phyloP scores from a whole-genome alignment of 2,113 vertebrate species.

The Oryzias melastigma region DNA sequence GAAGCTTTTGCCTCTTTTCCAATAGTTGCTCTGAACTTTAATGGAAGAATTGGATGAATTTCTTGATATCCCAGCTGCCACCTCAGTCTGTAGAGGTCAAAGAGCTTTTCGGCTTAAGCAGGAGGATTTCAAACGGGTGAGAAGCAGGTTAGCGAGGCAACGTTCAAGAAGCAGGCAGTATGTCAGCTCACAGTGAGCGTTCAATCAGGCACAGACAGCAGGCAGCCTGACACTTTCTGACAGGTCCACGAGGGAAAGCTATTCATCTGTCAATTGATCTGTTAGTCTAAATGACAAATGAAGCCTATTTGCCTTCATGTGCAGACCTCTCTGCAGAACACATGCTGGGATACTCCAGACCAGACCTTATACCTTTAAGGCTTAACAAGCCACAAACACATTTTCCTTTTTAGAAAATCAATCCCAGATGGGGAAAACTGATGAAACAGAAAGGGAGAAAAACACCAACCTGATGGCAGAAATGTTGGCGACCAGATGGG shows the following conservation, averaged over 20 bases:
- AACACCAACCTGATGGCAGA: background rate
- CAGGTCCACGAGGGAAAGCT: background rate
- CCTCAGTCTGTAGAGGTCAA: background rate
- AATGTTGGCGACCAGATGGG: slow-evolving; percentile 16
- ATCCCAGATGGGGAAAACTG: slow-evolving; percentile 21
- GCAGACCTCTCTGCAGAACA: background rate
- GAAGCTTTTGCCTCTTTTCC: too few species aligned
- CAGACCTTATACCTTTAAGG: background rate
- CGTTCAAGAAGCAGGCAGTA: background rate
- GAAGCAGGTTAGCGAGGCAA: background rate
- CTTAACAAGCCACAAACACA: background rate
- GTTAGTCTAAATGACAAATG: slow-evolving; percentile 12
- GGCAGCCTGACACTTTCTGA: slow-evolving; percentile 8
- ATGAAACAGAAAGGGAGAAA: slow-evolving; percentile 7
- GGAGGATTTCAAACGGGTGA: background rate
- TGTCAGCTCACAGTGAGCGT: slow-evolving; percentile 1
- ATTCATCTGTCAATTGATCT: slow-evolving; percentile 1
- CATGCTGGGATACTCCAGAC: background rate
- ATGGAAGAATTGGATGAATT: too few species aligned
- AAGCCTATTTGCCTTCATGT: background rate
- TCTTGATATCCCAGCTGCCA: too few species aligned
- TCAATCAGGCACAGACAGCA: slow-evolving; percentile 2
- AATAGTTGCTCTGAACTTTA: too few species aligned
- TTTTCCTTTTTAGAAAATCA: background rate
- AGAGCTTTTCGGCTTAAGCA: background rate